A percentile compares a stretch with the other conserved stretches of the same genome.
phyloP scores from a whole-genome alignment of 2,797 vertebrate species.

The Zonotrichia albicollis region DNA sequence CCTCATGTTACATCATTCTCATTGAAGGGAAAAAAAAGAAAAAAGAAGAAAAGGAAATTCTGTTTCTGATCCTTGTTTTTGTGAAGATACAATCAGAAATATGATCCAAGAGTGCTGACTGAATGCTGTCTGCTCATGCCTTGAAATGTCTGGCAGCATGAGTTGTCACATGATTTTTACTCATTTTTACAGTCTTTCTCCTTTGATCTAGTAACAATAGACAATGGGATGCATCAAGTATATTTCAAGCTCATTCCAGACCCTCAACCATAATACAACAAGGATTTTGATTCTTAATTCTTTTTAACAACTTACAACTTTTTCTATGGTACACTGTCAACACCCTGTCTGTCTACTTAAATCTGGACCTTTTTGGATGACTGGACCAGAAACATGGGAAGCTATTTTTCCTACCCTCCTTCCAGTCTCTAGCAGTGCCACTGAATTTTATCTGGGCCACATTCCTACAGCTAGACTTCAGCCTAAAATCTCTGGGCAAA shows the following conservation, averaged over 20 bases:
- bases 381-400: not conserved
- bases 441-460: not conserved
- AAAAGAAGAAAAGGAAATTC: slow-evolving; percentile 6
- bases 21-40: not conserved
- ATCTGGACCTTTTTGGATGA: not conserved
- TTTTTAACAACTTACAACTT: not conserved
- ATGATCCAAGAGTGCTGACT: slow-evolving; percentile 22
- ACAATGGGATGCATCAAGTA: not conserved
- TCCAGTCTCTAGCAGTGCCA: not conserved
- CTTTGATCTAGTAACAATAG: slow-evolving; percentile 54
- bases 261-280: not conserved
- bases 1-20: not conserved
- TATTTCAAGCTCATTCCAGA: not conserved
- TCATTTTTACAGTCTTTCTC: slow-evolving; percentile 15
- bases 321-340: not conserved
- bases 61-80: slow-evolving; percentile 24
- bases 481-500: slow-evolving; percentile 35
- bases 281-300: slow-evolving; percentile 3
- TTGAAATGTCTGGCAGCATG: slow-evolving; percentile 14
- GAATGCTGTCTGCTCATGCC: slow-evolving; percentile 37
- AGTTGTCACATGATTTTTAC: slow-evolving; percentile 7
- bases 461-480: not conserved
- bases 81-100: slow-evolving; percentile 57
- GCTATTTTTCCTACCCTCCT: not conserved
- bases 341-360: not conserved